Conservation (phyloP, 2,888 invertebrate species). For the Drosophila koepferae region DNA sequence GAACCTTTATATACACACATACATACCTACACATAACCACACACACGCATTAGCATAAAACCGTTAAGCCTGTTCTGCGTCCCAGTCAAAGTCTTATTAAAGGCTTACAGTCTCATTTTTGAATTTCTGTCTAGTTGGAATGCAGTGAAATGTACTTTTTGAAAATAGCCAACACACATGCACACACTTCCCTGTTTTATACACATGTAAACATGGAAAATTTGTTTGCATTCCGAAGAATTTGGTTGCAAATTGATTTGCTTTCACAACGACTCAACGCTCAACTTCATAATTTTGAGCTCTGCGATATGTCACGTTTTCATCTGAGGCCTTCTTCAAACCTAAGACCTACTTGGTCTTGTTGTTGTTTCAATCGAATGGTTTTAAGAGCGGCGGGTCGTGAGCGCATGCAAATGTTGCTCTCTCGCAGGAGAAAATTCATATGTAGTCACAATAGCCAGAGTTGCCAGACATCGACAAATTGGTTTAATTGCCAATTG, state of each 20-base stretch:
- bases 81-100: conserved; percentile 30
- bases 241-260: conserved; percentile 55
- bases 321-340: conserved; percentile 14
- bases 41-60: conserved; percentile 1
- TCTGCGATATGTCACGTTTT: conserved; percentile 29
- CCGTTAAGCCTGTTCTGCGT: conserved; percentile 20
- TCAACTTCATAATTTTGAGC: conserved; percentile 7
- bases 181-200: not conserved
- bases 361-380: conserved; percentile 2
- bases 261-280: conserved; percentile 33
- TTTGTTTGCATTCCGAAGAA: conserved; percentile 12
- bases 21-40: not conserved
- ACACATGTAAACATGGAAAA: conserved; percentile 12
- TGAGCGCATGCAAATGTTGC: conserved; percentile 18
- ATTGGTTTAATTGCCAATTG: conserved; percentile 23
- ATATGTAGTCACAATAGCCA: conserved; percentile 8
- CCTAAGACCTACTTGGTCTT: conserved; percentile 1
- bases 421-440: conserved; percentile 11
- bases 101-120: conserved; percentile 19
- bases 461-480: conserved; percentile 26
- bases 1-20: not conserved
- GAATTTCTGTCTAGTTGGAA: conserved; percentile 19
- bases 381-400: conserved; percentile 16
- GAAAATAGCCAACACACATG: not conserved
- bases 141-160: conserved; percentile 1